phyloP scores from a whole-genome alignment of 2,797 vertebrate genomes.

The Lates japonicus region DNA sequence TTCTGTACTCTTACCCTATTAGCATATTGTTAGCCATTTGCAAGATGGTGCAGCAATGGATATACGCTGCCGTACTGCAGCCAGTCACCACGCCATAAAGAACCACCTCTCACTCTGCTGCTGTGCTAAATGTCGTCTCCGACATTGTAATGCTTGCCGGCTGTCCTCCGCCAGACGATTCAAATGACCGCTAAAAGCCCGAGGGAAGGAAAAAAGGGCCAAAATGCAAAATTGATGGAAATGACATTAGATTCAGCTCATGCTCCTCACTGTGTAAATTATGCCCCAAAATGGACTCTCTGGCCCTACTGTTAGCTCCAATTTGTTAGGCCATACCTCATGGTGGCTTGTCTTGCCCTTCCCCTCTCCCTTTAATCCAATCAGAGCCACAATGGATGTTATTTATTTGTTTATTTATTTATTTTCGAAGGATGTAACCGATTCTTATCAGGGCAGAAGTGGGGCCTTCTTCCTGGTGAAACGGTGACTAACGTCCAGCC shows the following conservation, averaged over 20 bases:
- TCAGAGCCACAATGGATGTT: slow-evolving; percentile 83
- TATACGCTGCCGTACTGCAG: slow-evolving; percentile 25
- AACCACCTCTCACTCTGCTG: slow-evolving; percentile 70
- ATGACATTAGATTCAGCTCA: slow-evolving; percentile 83
- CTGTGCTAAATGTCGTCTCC: slow-evolving; percentile 66
- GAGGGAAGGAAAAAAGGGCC: slow-evolving; percentile 52
- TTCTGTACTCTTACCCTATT: slow-evolving; percentile 72
- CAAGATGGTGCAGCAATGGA: slow-evolving; percentile 56
- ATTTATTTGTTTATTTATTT: slow-evolving; percentile 90
- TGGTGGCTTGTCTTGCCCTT: slow-evolving; percentile 72
- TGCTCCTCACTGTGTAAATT: slow-evolving; percentile 86
- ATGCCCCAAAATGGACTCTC: slow-evolving; percentile 84
- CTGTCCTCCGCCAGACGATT: slow-evolving; percentile 71
- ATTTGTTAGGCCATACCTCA: slow-evolving; percentile 84
- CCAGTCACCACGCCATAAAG: slow-evolving; percentile 73
- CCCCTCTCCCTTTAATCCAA: slow-evolving; percentile 83
- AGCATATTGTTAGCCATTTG: slow-evolving; percentile 80
- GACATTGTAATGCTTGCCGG: slow-evolving; percentile 73
- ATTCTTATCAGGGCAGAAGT: slow-evolving; percentile 84
- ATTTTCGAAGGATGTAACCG: slow-evolving; percentile 83
- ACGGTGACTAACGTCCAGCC: slow-evolving; percentile 83
- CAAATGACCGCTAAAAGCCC: slow-evolving; percentile 81
- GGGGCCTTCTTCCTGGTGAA: slow-evolving; percentile 83
- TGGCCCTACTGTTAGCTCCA: slow-evolving; percentile 82
- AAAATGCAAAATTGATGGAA: slow-evolving; percentile 85